Evolutionary conservation across 92 coral and sea anemone genomes (phyloP).

Genomic region (Meandrina meandrites): DNA sequence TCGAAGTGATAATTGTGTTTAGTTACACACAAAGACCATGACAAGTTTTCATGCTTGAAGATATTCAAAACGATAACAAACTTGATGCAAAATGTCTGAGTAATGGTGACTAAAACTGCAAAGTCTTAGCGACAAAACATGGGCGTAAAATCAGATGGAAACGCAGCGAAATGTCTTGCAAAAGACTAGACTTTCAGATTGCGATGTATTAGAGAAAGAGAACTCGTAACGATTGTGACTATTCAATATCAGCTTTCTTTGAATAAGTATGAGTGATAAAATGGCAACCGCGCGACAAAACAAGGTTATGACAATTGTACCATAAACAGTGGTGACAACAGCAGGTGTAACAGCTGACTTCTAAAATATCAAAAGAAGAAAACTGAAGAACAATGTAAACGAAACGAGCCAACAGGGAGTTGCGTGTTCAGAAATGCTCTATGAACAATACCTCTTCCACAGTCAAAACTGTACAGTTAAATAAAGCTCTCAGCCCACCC

Average conservation of each 20-base stretch:
- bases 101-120: slow-evolving; percentile 14
- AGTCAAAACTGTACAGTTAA: background rate
- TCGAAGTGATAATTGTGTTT: background rate
- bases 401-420: background rate
- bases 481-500: background rate
- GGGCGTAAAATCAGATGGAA: background rate
- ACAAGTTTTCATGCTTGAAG: background rate
- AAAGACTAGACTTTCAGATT: background rate
- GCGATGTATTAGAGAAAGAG: background rate
- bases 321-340: background rate
- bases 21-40: background rate
- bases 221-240: background rate
- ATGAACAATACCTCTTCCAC: slow-evolving; percentile 7
- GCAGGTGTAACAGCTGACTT: background rate
- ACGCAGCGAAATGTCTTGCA: background rate
- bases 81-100: slow-evolving; percentile 4
- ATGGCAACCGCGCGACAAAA: slow-evolving; percentile 23
- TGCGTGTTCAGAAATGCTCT: slow-evolving; percentile 29
- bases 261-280: slow-evolving; percentile 11
- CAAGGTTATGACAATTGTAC: background rate
- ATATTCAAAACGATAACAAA: background rate
- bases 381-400: background rate
- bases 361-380: background rate
- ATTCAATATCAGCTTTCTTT: background rate
- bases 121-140: slow-evolving; percentile 25